Base-by-base conservation (phyloP, 2,888 invertebrate genomes). In the Drosophila koepferae region DNA sequence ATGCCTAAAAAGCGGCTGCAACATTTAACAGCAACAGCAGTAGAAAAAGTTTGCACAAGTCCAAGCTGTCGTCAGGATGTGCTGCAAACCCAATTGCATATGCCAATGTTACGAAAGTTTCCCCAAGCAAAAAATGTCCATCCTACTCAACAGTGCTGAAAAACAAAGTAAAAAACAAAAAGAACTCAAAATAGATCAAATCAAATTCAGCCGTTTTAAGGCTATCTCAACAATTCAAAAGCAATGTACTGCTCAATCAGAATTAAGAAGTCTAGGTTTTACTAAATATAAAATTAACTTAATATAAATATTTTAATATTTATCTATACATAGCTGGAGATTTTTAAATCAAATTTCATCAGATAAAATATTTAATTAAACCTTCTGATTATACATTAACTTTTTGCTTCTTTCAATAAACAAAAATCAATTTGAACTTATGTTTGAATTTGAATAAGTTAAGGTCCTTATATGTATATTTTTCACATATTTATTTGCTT, bases 1-100 rank as follows among this genome's bases (percentile, higher is more conserved):
- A 75, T 64, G 66, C 63, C 71, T 65, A 71, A 75, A 74, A 70
- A 75, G 72, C 74, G 81, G 59, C 77, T 74, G 74, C 74, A 83
- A 86, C 84, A 83, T 85, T 85, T 85, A 85, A 90, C 89, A 77
- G 89, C 67, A 81, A 67, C 20, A 70, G 77, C 56, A 71, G 62
- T 41, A 41, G 38, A 60, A 89, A 89, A 90, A 89, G 74, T 90
- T 88, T 72, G 46, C 58, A 81, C 87, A 85, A 85, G 85, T 85
- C 85, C 84, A 90, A 90, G 90, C 84, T 85, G 85, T 89, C 87
- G 89, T 69, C 85, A 85, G 85, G 90, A 85, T 85, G 90, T 83
- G 89, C 85, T 77, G 90, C 87, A 90, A 85, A 90, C 85, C 89
- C 89, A 85, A 85, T 90, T 85, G 90, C 85, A 85, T 85, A 85